Conservation (phyloP, 2,888 invertebrate species). For the Cheilosia grossa region DNA sequence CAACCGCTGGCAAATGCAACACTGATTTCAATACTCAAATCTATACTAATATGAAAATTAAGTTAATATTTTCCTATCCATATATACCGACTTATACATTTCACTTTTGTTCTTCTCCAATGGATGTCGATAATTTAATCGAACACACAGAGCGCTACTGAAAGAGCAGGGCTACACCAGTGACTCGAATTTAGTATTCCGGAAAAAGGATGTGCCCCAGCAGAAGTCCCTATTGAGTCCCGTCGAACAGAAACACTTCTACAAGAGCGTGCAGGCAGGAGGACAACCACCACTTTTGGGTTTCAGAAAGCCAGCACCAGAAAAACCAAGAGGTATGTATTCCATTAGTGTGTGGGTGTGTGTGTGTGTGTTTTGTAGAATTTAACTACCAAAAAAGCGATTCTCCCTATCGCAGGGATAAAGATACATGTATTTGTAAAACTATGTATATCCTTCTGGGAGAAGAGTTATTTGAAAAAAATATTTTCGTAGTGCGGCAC, state of each 20-base stretch:
- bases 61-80: conserved; percentile 5
- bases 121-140: conserved; percentile 40
- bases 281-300: conserved; percentile 97
- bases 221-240: conserved; percentile 88
- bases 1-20: conserved; percentile 41
- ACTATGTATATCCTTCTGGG: conserved; percentile 38
- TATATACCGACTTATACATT: conserved; percentile 1
- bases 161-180: conserved; percentile 96
- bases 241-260: conserved; percentile 92
- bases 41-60: conserved; percentile 8
- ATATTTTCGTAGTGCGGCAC: conserved; percentile 52
- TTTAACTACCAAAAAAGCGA: conserved; percentile 41
- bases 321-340: conserved; percentile 89
- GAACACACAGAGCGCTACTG: conserved; percentile 87
- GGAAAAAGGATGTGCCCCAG: conserved; percentile 88
- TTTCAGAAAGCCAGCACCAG: conserved; percentile 94
- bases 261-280: conserved; percentile 95
- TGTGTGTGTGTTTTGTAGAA: conserved; percentile 22
- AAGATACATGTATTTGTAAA: conserved; percentile 1
- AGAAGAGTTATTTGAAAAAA: conserved; percentile 34
- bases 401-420: conserved; percentile 29
- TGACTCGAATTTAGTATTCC: conserved; percentile 94
- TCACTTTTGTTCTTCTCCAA: conserved; percentile 1
- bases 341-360: neutral
- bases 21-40: conserved; percentile 19